A percentile compares a stretch with the other conserved stretches of the same genome.
phyloP scores from a whole-genome alignment of 1,140 invertebrate species.

The Drosophila burlai region DNA sequence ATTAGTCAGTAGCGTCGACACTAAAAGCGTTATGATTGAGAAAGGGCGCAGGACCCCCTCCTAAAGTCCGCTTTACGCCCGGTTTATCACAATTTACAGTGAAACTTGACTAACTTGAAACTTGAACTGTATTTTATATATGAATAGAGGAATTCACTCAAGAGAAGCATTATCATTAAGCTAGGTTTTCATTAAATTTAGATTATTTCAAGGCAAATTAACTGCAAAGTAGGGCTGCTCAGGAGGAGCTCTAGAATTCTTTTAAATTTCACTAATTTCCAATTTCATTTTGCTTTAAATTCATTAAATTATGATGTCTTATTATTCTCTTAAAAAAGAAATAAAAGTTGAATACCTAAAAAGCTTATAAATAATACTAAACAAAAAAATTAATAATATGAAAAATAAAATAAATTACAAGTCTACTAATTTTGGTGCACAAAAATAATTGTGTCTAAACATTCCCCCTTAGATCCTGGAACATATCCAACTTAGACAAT shows the following conservation, averaged over 20 bases:
- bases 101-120: background rate
- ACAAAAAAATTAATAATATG: too few species aligned
- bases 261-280: too few species aligned
- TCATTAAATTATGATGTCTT: too few species aligned
- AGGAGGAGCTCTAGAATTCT: too few species aligned
- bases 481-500: background rate
- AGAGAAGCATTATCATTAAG: background rate
- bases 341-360: too few species aligned
- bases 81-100: slow-evolving; percentile 16
- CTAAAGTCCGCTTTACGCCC: background rate
- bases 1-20: slow-evolving; percentile 69
- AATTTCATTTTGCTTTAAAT: too few species aligned
- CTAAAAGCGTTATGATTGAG: slow-evolving; percentile 66
- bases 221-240: background rate
- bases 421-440: too few species aligned
- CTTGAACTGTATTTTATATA: background rate
- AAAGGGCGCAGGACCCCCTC: slow-evolving; percentile 3
- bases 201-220: background rate
- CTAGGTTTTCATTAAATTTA: background rate
- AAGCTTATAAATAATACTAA: too few species aligned
- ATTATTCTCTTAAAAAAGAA: too few species aligned
- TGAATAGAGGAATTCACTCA: too few species aligned
- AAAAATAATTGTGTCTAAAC: background rate
- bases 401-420: too few species aligned
- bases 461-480: background rate